Percentiles rank a stretch among this genome's conserved stretches.
These are phyloP conservation scores for Amiota mariae DNA, from an alignment of 2,888 invertebrate genomes.

Conservation along the genomic window DNA sequence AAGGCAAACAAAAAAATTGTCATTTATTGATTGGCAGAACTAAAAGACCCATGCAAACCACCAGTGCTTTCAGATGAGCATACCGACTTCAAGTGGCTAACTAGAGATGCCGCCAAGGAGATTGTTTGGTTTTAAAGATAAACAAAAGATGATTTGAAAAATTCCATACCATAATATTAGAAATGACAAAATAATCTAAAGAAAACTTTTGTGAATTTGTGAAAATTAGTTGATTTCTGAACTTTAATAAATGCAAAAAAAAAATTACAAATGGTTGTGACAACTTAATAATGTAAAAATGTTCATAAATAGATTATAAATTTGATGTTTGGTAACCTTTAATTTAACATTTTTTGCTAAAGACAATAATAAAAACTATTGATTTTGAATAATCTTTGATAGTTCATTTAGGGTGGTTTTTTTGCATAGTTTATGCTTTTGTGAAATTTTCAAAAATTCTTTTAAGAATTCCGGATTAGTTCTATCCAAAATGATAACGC, in stretches of 20 bases:
- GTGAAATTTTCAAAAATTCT: too few species aligned
- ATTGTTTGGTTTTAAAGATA: slow-evolving; percentile 78
- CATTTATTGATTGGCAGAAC: slow-evolving; percentile 87
- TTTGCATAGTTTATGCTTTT: too few species aligned
- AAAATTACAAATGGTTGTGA: not conserved
- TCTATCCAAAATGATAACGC: too few species aligned
- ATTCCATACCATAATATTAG: slow-evolving; percentile 74
- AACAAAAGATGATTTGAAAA: slow-evolving; percentile 77
- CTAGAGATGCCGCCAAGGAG: slow-evolving; percentile 80
- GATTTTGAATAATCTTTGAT: too few species aligned
- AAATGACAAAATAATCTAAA: slow-evolving; percentile 1
- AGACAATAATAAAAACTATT: too few species aligned
- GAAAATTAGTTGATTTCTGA: too few species aligned
- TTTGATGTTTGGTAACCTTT: too few species aligned
- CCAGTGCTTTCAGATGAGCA: slow-evolving; percentile 88
- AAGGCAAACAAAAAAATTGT: slow-evolving; percentile 81
- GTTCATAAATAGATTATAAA: not conserved
- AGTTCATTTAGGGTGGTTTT: too few species aligned
- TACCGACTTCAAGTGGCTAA: slow-evolving; percentile 86
- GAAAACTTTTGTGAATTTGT: not conserved
- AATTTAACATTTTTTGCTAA: too few species aligned
- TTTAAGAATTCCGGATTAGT: too few species aligned
- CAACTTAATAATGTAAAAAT: not conserved
- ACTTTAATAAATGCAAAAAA: too few species aligned
- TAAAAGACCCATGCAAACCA: slow-evolving; percentile 78